A percentile compares a stretch with the other conserved stretches of the same genome.
phyloP scores from a whole-genome alignment of 2,113 vertebrate genomes.

The Cathartes aura region DNA sequence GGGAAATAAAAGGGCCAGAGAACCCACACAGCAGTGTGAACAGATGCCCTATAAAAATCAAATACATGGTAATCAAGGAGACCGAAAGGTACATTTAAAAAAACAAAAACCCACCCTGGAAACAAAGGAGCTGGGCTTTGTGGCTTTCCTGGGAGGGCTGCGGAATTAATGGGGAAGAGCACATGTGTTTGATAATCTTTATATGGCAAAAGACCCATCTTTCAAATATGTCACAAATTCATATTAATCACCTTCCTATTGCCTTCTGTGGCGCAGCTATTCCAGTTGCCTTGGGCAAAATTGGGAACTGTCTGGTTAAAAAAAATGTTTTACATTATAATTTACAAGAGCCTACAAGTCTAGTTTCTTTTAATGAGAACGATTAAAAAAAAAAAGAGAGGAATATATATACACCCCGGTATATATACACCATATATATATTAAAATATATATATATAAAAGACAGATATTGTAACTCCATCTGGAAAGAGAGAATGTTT shows the following conservation, averaged over 20 bases:
- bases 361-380: constrained; percentile 70
- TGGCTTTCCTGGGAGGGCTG: constrained; percentile 62
- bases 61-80: constrained; percentile 38
- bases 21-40: constrained; percentile 28
- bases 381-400: constrained; percentile 56
- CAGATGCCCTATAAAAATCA: constrained; percentile 64
- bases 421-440: constrained; percentile 65
- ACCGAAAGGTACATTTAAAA: constrained; percentile 55
- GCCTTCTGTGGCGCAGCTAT: constrained; percentile 52
- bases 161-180: constrained; percentile 65
- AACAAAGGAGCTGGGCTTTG: constrained; percentile 65
- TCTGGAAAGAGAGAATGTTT: constrained; percentile 75
- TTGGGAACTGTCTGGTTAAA: constrained; percentile 66
- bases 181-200: constrained; percentile 73
- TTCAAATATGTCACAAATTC: constrained; percentile 75
- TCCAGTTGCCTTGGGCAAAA: constrained; percentile 68
- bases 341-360: constrained; percentile 72
- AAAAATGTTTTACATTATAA: constrained; percentile 73
- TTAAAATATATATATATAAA: constrained; percentile 60
- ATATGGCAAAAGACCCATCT: constrained; percentile 76
- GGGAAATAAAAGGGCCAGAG: constrained; percentile 56
- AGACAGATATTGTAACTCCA: constrained; percentile 75
- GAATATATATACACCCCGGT: constrained; percentile 57
- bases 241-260: constrained; percentile 71
- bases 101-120: constrained; percentile 67